A percentile compares a stretch with the other conserved stretches of the same genome.
Conservation (phyloP, 2,888 invertebrate species). For the Apoda limacodes region DNA sequence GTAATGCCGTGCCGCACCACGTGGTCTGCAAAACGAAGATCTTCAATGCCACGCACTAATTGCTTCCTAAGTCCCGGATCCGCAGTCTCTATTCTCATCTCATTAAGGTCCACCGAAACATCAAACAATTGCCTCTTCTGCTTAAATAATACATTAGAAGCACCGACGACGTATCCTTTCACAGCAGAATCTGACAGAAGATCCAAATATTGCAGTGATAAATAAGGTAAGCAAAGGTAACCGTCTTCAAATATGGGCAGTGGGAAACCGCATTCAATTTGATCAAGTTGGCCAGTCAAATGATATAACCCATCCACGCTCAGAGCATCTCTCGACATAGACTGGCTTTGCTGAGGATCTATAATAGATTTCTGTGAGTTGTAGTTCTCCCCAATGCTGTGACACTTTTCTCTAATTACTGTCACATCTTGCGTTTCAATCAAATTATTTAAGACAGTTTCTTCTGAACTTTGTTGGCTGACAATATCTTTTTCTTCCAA, state of each 20-base stretch:
- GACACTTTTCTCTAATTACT: slow-evolving; percentile 53
- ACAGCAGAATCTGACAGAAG: slow-evolving; percentile 89
- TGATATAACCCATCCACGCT: slow-evolving; percentile 73
- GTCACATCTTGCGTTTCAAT: slow-evolving; percentile 46
- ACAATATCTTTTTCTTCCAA: slow-evolving; percentile 55
- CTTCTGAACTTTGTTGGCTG: slow-evolving; percentile 58
- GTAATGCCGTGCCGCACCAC: slow-evolving; percentile 78
- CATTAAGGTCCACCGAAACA: slow-evolving; percentile 90
- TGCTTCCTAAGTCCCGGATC: slow-evolving; percentile 85
- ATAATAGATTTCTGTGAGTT: slow-evolving; percentile 43
- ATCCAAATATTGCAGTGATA: slow-evolving; percentile 95
- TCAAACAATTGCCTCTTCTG: slow-evolving; percentile 94
- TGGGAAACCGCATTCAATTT: slow-evolving; percentile 88
- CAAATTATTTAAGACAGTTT: slow-evolving; percentile 41
- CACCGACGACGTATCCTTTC: slow-evolving; percentile 89
- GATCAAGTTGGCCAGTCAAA: slow-evolving; percentile 75
- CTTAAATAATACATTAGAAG: slow-evolving; percentile 98
- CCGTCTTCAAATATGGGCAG: slow-evolving; percentile 90
- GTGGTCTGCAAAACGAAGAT: slow-evolving; percentile 94
- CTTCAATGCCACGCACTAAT: slow-evolving; percentile 92
- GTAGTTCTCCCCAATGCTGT: slow-evolving; percentile 62
- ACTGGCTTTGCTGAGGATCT: slow-evolving; percentile 61
- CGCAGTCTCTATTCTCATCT: slow-evolving; percentile 84
- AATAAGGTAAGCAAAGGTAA: slow-evolving; percentile 93
- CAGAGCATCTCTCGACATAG: slow-evolving; percentile 75